These are phyloP conservation scores for Alligator sinensis DNA, from an alignment of 2,113 vertebrate genomes.

Conservation along the genomic window DNA sequence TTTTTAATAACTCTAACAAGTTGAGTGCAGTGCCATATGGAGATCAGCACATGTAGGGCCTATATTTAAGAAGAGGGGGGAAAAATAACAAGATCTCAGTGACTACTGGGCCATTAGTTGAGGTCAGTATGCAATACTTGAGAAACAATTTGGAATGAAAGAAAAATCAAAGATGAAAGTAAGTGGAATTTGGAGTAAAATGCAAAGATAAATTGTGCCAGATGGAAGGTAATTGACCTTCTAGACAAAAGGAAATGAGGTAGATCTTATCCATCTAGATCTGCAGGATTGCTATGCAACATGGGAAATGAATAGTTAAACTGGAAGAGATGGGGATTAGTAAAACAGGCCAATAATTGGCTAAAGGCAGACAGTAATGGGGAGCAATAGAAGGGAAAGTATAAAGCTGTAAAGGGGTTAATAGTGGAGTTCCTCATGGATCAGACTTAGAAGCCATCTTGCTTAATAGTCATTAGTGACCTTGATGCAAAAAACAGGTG, in stretches of 20 bases:
- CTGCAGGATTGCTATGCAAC: not conserved
- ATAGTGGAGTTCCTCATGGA: too few relatives aligned
- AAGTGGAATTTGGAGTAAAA: fast-evolving
- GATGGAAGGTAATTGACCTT: not conserved
- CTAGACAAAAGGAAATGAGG: not conserved
- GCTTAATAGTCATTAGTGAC: too few relatives aligned
- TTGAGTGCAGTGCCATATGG: too few relatives aligned
- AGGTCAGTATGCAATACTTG: too few relatives aligned
- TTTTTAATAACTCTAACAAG: too few relatives aligned
- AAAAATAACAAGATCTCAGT: not conserved
- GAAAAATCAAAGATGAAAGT: not conserved
- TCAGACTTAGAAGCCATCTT: too few relatives aligned
- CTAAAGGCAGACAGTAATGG: too few relatives aligned
- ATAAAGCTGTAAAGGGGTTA: not conserved
- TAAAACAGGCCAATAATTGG: not conserved
- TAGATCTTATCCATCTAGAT: slow-evolving; percentile 29
- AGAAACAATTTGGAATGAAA: not conserved
- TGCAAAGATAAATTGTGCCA: not conserved
- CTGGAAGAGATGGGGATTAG: slow-evolving; percentile 18
- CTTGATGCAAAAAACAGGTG: not conserved
- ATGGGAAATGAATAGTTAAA: not conserved
- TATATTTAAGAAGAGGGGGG: not conserved
- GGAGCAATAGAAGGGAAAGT: too few relatives aligned
- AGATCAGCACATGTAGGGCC: not conserved
- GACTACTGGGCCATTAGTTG: too few relatives aligned